Conservation (phyloP, 2,888 invertebrate species). For the Sympetrum striolatum region DNA sequence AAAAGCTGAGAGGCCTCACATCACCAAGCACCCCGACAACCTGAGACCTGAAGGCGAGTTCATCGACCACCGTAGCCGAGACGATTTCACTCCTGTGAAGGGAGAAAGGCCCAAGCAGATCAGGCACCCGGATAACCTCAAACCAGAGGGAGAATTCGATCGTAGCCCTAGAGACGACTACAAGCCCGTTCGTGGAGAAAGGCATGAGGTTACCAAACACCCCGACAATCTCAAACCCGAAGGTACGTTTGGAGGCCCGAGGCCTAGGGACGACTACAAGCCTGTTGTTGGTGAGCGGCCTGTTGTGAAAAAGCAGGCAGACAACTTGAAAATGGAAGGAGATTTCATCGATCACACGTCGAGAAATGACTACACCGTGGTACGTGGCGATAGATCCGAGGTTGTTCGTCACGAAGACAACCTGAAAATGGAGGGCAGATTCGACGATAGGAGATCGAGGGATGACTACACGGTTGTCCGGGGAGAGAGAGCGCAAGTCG, state of each 20-base stretch:
- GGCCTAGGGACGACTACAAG: conserved; percentile 52
- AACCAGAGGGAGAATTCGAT: conserved; percentile 61
- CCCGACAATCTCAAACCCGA: conserved; percentile 67
- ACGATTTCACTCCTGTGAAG: conserved; percentile 51
- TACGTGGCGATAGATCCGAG: conserved; percentile 47
- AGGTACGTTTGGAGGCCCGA: conserved; percentile 58
- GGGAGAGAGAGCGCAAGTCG: conserved; percentile 65
- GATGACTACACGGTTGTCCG: conserved; percentile 57
- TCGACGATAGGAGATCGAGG: conserved; percentile 49
- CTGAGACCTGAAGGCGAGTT: conserved; percentile 54
- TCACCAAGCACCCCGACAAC: conserved; percentile 53
- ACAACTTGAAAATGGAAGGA: conserved; percentile 53
- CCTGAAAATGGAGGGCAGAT: conserved; percentile 56
- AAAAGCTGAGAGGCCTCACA: conserved; percentile 53
- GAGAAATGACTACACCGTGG: no score
- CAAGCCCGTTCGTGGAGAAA: conserved; percentile 40
- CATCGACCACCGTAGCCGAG: no score
- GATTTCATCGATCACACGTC: no score
- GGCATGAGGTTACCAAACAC: background rate
- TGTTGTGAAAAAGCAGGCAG: conserved; percentile 48
- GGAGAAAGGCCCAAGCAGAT: conserved; percentile 45
- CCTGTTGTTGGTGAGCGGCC: conserved; percentile 48
- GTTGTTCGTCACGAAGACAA: conserved; percentile 57
- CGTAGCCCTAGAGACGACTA: conserved; percentile 51
- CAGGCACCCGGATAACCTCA: conserved; percentile 57